Conservation (phyloP, 2,797 vertebrate species). For the Bradypus variegatus region DNA sequence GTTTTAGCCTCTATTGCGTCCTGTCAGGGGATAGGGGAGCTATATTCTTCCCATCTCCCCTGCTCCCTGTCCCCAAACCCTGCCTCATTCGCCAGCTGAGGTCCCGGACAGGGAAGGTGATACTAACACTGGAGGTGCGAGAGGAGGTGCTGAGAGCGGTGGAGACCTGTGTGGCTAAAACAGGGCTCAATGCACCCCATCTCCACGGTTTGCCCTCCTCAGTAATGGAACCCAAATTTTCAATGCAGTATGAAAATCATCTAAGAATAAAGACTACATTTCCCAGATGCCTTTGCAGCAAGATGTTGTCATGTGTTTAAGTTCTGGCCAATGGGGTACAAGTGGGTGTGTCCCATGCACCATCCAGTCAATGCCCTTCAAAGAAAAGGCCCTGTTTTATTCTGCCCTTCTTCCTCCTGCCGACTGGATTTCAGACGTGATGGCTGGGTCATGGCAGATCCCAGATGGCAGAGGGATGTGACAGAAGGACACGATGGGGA, state of each 20-base stretch:
- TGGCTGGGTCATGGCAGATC: background rate
- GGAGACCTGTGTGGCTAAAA: background rate
- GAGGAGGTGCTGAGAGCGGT: background rate
- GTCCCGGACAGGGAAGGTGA: background rate
- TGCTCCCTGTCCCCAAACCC: background rate
- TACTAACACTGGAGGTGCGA: background rate
- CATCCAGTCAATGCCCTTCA: background rate
- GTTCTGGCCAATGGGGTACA: background rate
- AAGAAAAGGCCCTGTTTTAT: background rate
- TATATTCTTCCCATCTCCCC: background rate
- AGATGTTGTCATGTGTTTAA: background rate
- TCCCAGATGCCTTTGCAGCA: background rate
- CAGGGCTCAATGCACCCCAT: no score
- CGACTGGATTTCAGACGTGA: no score
- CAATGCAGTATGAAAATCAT: background rate
- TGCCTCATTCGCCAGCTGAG: background rate
- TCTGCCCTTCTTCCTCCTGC: background rate
- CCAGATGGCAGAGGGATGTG: background rate
- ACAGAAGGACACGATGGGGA: background rate
- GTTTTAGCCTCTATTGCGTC: background rate
- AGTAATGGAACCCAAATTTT: background rate
- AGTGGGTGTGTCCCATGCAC: background rate
- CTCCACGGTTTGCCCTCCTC: background rate
- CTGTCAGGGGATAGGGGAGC: no score
- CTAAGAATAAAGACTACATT: background rate